phyloP scores from a whole-genome alignment of 2,888 invertebrate species.

The Cremastinae sp. region DNA sequence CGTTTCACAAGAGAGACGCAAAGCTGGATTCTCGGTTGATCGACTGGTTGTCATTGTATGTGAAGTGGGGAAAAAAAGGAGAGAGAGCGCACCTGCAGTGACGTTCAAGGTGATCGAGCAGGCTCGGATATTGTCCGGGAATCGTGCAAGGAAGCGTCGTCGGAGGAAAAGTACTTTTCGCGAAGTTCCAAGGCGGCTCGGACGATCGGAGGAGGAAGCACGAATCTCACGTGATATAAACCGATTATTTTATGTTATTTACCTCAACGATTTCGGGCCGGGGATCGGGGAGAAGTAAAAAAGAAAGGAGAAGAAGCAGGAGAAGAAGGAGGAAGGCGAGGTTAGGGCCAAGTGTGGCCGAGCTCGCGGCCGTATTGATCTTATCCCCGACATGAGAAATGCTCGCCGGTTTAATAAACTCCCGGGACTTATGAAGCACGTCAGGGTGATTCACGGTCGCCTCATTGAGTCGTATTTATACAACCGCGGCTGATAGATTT shows the following conservation, averaged over 20 bases:
- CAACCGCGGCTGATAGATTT: slow-evolving; percentile 81
- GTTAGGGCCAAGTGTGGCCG: slow-evolving; percentile 77
- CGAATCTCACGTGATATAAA: slow-evolving; percentile 68
- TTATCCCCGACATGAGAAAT: slow-evolving; percentile 81
- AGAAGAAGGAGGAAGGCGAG: slow-evolving; percentile 57
- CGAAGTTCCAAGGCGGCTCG: slow-evolving; percentile 22
- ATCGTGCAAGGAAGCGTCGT: too few relatives aligned
- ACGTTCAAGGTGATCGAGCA: slow-evolving; percentile 23
- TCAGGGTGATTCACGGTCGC: slow-evolving; percentile 81
- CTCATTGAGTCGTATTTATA: slow-evolving; percentile 81
- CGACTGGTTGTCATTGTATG: too few relatives aligned
- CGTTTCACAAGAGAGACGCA: too few relatives aligned
- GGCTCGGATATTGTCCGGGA: slow-evolving; percentile 16
- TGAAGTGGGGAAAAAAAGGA: too few relatives aligned
- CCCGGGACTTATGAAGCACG: slow-evolving; percentile 81
- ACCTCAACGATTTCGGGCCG: slow-evolving; percentile 74
- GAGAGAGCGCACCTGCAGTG: slow-evolving; percentile 43
- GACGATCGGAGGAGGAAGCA: slow-evolving; percentile 1
- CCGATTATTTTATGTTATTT: slow-evolving; percentile 76
- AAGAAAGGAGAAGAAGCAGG: slow-evolving; percentile 55
- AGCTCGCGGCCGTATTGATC: slow-evolving; percentile 80
- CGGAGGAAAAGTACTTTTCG: slow-evolving; percentile 27
- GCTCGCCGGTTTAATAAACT: slow-evolving; percentile 81
- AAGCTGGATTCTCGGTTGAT: too few relatives aligned
- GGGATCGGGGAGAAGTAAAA: slow-evolving; percentile 50